A percentile compares a stretch with the other conserved stretches of the same genome.
phyloP scores from a whole-genome alignment of 2,797 vertebrate species.

The Enteromius mattozi region DNA sequence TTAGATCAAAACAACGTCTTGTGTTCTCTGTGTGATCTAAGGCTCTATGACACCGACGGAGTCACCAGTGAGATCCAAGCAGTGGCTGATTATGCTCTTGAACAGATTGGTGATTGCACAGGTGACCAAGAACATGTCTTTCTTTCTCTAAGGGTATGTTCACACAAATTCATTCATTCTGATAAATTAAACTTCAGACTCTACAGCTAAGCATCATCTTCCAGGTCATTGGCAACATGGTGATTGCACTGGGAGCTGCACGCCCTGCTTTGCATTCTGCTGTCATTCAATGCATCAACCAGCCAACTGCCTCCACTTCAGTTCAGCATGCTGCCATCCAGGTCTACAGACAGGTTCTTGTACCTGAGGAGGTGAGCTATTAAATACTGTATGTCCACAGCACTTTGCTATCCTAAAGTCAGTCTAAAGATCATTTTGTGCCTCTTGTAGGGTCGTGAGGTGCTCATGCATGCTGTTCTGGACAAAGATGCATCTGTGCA shows the following conservation, averaged over 20 bases:
- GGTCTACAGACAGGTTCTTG: constrained; percentile 83
- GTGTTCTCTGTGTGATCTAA: constrained; percentile 56
- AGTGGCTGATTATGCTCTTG: constrained; percentile 82
- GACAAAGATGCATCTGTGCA: constrained; percentile 77
- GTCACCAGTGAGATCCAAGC: constrained; percentile 82
- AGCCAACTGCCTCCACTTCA: constrained; percentile 72
- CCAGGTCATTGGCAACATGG: constrained; percentile 95
- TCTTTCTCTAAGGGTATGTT: constrained; percentile 85
- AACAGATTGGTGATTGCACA: constrained; percentile 77
- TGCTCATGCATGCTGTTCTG: constrained; percentile 82
- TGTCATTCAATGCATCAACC: constrained; percentile 84
- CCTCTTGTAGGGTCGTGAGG: constrained; percentile 75
- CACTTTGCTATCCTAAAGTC: background rate
- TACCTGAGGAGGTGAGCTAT: constrained; percentile 82
- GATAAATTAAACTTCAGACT: background rate
- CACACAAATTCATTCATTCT: background rate
- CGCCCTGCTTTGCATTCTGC: constrained; percentile 79
- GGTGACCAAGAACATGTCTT: constrained; percentile 85
- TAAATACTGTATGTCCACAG: background rate
- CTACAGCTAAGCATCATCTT: background rate
- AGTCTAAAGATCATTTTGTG: background rate
- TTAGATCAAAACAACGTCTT: background rate
- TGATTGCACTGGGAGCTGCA: constrained; percentile 79
- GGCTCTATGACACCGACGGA: constrained; percentile 75
- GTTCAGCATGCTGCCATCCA: constrained; percentile 94